These are phyloP conservation scores for Sinelater perroti DNA, from an alignment of 2,888 invertebrate genomes.

Conservation along the genomic window DNA sequence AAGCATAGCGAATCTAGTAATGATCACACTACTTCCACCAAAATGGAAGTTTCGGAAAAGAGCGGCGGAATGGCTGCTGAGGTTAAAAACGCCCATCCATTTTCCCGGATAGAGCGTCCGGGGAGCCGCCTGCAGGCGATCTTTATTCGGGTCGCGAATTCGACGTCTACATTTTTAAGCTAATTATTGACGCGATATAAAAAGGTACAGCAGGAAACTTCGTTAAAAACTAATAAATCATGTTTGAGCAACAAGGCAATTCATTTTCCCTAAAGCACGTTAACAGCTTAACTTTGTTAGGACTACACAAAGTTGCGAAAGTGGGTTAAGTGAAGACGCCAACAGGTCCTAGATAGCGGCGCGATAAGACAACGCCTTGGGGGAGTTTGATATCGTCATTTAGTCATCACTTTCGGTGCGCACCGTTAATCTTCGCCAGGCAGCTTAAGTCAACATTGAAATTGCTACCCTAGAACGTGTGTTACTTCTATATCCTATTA, in stretches of 20 bases:
- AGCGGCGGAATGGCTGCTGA: neutral
- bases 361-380: constrained; percentile 44
- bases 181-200: constrained; percentile 23
- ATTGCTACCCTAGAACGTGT: constrained; percentile 1
- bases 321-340: constrained; percentile 34
- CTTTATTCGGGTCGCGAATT: constrained; percentile 4
- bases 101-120: constrained; percentile 10
- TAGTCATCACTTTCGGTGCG: constrained; percentile 53
- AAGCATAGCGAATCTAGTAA: constrained; percentile 4
- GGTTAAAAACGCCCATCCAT: constrained; percentile 17
- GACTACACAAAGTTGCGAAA: constrained; percentile 32
- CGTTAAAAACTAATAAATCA: constrained; percentile 33
- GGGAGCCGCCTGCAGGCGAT: neutral
- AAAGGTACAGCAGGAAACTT: constrained; percentile 25
- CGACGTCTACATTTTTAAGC: constrained; percentile 15
- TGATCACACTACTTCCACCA: constrained; percentile 14
- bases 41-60: constrained; percentile 15
- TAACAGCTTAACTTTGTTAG: constrained; percentile 33
- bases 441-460: constrained; percentile 11
- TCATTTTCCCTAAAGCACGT: constrained; percentile 30
- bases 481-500: too few species aligned
- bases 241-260: constrained; percentile 32
- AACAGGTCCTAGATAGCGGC: constrained; percentile 39
- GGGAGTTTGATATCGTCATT: constrained; percentile 50
- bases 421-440: constrained; percentile 49